phyloP scores from a whole-genome alignment of 2,888 invertebrate species.

The Erannis defoliaria region DNA sequence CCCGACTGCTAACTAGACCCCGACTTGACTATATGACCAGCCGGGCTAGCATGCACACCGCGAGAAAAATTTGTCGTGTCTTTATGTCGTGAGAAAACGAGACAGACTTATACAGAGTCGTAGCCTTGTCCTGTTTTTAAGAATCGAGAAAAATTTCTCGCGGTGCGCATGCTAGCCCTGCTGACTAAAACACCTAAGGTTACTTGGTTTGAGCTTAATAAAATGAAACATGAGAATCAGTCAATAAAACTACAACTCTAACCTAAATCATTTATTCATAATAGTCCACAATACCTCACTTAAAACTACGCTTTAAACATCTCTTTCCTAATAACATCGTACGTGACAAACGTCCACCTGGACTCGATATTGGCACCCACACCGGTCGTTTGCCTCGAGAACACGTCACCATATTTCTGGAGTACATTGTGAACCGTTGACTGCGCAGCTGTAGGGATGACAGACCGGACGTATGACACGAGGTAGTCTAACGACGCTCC shows the following conservation, averaged over 20 bases:
- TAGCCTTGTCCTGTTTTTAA: no score
- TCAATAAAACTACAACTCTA: background rate
- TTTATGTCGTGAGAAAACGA: no score
- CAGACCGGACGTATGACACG: conserved; percentile 68
- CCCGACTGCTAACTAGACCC: no score
- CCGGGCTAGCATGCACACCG: no score
- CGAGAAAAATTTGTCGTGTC: no score
- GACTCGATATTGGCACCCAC: conserved; percentile 63
- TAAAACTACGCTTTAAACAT: conserved; percentile 6
- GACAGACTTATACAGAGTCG: no score
- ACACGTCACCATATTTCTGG: conserved; percentile 66
- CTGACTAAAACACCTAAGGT: background rate
- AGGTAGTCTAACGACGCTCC: conserved; percentile 72
- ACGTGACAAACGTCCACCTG: conserved; percentile 67
- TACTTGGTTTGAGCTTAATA: no score
- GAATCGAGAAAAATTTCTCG: no score
- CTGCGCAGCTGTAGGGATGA: conserved; percentile 62
- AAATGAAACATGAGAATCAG: no score
- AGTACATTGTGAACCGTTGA: conserved; percentile 58
- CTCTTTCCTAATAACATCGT: conserved; percentile 59
- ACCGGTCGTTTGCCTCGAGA: conserved; percentile 54
- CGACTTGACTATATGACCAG: no score
- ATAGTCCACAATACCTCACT: conserved; percentile 3
- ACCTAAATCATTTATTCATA: background rate
- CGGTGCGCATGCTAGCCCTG: background rate